Conservation (phyloP, 2,888 invertebrate genomes). For the Conus canariensis region DNA sequence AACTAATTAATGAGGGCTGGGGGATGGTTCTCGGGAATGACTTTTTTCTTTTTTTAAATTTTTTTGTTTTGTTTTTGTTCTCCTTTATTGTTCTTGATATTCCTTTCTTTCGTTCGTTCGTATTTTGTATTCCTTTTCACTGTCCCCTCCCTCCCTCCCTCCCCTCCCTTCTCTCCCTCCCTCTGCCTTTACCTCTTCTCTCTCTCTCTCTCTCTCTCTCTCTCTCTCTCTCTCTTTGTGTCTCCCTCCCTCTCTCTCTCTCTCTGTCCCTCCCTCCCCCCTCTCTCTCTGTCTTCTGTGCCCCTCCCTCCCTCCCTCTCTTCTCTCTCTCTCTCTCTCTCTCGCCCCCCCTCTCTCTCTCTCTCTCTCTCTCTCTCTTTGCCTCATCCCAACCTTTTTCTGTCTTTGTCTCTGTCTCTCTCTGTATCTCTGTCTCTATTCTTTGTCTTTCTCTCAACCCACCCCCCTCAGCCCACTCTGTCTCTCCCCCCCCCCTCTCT, state of each 20-base stretch:
- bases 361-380: neutral
- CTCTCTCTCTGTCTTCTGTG: neutral
- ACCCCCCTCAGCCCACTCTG: too few relatives aligned
- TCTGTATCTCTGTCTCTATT: too few relatives aligned
- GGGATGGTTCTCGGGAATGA: too few relatives aligned
- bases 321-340: neutral
- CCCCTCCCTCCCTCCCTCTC: neutral
- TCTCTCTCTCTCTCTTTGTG: neutral
- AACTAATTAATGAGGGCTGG: too few relatives aligned
- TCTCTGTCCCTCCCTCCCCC: neutral
- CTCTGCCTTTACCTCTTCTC: neutral
- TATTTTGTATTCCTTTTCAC: too few relatives aligned
- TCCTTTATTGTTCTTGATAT: too few relatives aligned
- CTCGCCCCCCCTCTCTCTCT: neutral
- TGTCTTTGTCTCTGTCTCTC: too few relatives aligned
- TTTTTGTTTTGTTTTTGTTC: too few relatives aligned
- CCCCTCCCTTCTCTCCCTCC: neutral
- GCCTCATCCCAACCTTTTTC: neutral
- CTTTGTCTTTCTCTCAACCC: too few relatives aligned
- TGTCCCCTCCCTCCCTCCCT: neutral
- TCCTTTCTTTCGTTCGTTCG: neutral
- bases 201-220: neutral
- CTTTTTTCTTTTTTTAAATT: too few relatives aligned
- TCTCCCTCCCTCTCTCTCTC: too few relatives aligned
- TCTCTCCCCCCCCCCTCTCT: neutral